A percentile compares a stretch with the other conserved stretches of the same genome.
These are phyloP conservation scores for Astyanax mexicanus DNA, from an alignment of 2,797 vertebrate genomes.

Conservation along the genomic window DNA sequence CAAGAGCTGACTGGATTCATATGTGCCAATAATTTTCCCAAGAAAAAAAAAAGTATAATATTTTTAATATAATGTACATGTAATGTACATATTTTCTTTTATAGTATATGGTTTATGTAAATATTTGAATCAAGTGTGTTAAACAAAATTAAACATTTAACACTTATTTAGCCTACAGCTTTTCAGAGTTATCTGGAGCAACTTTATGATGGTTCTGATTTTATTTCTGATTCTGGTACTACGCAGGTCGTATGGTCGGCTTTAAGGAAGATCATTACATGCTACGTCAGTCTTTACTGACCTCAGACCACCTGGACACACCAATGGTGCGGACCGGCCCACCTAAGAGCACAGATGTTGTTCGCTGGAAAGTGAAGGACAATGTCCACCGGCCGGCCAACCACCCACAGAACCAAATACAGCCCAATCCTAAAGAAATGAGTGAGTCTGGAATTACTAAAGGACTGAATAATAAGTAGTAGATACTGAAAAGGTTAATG, in stretches of 20 bases:
- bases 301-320: constrained; percentile 91
- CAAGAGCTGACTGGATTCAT: not conserved
- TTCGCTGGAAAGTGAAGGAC: constrained; percentile 94
- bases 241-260: constrained; percentile 91
- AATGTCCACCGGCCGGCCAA: constrained; percentile 85
- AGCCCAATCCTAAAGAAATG: constrained; percentile 84
- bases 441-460: constrained; percentile 75
- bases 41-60: no score
- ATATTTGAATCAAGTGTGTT: no score
- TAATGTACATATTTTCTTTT: no score
- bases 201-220: not conserved
- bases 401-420: constrained; percentile 71
- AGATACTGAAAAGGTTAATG: no score
- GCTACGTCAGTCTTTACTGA: constrained; percentile 89
- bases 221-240: no score
- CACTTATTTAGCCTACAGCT: no score
- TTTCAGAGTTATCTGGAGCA: no score
- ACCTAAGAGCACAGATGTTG: constrained; percentile 87
- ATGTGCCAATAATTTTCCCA: no score
- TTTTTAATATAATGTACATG: no score
- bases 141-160: no score
- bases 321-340: constrained; percentile 89
- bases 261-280: constrained; percentile 97
- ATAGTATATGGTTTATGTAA: no score
- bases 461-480: no score